phyloP scores from a whole-genome alignment of 1,140 invertebrate species.

The Bombus waltoni region DNA sequence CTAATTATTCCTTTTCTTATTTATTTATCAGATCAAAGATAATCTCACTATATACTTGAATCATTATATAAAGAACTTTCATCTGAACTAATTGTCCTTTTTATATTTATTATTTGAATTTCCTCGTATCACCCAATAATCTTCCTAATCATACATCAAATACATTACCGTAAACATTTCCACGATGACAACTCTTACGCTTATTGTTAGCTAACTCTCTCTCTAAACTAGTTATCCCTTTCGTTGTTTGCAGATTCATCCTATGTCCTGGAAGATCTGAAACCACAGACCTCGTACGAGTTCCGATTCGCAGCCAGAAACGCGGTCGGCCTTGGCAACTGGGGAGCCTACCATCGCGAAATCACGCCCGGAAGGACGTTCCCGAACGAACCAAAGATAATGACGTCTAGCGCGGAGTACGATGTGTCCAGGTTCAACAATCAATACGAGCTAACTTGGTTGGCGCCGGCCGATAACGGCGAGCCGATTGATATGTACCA shows the following conservation, averaged over 20 bases:
- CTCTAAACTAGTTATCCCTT: neutral
- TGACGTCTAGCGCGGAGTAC: conserved; percentile 64
- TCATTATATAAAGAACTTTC: too few relatives aligned
- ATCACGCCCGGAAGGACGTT: conserved; percentile 83
- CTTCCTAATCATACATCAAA: too few relatives aligned
- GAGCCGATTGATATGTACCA: conserved; percentile 93
- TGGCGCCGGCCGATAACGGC: conserved; percentile 92
- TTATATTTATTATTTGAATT: too few relatives aligned
- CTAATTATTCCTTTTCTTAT: too few relatives aligned
- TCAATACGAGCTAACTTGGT: conserved; percentile 92
- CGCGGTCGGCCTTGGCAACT: conserved; percentile 91
- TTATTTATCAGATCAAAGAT: too few relatives aligned
- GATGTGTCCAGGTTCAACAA: conserved; percentile 86
- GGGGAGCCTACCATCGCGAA: conserved; percentile 84
- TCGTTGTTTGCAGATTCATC: conserved; percentile 82
- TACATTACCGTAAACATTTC: too few relatives aligned
- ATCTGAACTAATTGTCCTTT: too few relatives aligned
- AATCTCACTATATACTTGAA: too few relatives aligned
- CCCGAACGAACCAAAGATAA: conserved; percentile 84
- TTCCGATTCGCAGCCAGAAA: conserved; percentile 94
- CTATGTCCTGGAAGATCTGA: conserved; percentile 91
- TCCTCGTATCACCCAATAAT: too few relatives aligned
- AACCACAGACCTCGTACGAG: conserved; percentile 90
- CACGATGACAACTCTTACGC: too few relatives aligned
- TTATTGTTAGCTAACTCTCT: neutral